phyloP scores from a whole-genome alignment of 2,888 invertebrate genomes.

The Pseudoips prasinana region DNA sequence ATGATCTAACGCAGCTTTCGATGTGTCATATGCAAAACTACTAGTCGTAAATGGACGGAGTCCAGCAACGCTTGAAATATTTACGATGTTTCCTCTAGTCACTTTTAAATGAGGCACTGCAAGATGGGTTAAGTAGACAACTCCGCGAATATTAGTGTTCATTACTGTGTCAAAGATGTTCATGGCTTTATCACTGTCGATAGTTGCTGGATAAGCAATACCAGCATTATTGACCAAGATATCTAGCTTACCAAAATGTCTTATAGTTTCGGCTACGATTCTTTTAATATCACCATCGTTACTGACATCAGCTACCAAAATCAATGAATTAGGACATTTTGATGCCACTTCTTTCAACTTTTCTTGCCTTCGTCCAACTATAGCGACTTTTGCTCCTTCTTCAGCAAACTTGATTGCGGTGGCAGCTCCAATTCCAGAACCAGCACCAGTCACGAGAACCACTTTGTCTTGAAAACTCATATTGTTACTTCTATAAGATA shows the following conservation, averaged over 20 bases:
- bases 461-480: constrained; percentile 40
- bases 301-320: constrained; percentile 13
- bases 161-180: constrained; percentile 14
- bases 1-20: constrained; percentile 35
- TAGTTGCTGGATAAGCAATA: background rate
- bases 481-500: background rate
- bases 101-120: constrained; percentile 29
- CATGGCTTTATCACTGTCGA: constrained; percentile 12
- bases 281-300: constrained; percentile 15
- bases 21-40: constrained; percentile 19
- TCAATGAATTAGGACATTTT: constrained; percentile 11
- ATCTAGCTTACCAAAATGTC: constrained; percentile 19
- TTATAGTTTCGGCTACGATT: constrained; percentile 10
- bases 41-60: background rate
- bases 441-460: constrained; percentile 38
- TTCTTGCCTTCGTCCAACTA: constrained; percentile 31
- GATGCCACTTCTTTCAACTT: constrained; percentile 23
- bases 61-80: constrained; percentile 62
- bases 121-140: constrained; percentile 20
- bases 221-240: constrained; percentile 27
- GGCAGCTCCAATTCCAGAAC: constrained; percentile 39
- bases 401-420: constrained; percentile 21
- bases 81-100: constrained; percentile 86
- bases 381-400: constrained; percentile 29
- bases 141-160: constrained; percentile 18